Evolutionary conservation across 2,113 vertebrate species (phyloP), one percentile per base, ranked within the genome.

Genomic region (Deroptyus accipitrinus): DNA sequence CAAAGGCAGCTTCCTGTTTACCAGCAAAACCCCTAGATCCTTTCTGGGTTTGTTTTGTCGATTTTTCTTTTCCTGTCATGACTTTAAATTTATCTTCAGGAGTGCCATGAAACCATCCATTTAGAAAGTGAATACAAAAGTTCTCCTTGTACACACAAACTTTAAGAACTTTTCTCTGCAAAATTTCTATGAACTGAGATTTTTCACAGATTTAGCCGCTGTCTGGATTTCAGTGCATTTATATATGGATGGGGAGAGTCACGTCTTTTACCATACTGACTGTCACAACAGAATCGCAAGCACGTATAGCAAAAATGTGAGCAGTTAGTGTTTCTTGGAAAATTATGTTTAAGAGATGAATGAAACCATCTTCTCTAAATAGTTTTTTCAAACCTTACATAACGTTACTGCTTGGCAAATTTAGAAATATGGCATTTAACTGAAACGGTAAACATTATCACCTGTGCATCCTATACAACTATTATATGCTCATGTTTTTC

Each of bases 1-100:
- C 66, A 46, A 84, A 88, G 59, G 84, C 82, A 93, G 48, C 54
- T 94, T 97, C 94, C 93, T 95, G 95, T 95, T 97, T 96, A 96
- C 59, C 62, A 89, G 86, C 28, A 94, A 91, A 6, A 3, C 28
- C 17, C 57, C 37, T 76, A 82, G 77, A 52, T 72, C 68, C 78
- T 82, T 68, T 66, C 70, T 76, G 35, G 12, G 41, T 83, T 91
- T 90, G 69, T 91, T 96, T 82, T 90, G 82, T 66, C 75, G 80
- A 44, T 80, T 93, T 83, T 85, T 75, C 55, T 64, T 84, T 82
- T 83, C 74, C 57, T 90, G 75, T 27, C 67, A 66, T 31, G 48
- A 17, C 67, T 93, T 87, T 82, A 64, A 59, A 82, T 77, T 68
- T 92, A 6, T 61, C 67, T 77, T 76, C 39, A 79, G 10, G 23